Evolutionary conservation across 2,113 vertebrate genomes (phyloP).

Genomic region (Notothenia rossii): DNA sequence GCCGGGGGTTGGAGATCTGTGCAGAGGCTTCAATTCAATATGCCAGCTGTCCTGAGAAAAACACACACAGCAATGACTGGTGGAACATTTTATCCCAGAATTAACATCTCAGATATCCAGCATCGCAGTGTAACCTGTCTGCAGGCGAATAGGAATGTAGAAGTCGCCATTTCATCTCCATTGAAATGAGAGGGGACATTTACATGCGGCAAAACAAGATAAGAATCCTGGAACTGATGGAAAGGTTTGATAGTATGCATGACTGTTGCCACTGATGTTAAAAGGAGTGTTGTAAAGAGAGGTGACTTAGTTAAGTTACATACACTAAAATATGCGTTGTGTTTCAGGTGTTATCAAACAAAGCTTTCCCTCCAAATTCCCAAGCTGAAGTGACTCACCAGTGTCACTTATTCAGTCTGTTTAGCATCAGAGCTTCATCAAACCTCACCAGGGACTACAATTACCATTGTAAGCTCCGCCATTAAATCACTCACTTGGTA

Average conservation of each 20-base stretch:
- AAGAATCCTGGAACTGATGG: neutral
- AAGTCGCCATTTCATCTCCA: conserved; percentile 12
- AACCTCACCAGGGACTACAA: neutral
- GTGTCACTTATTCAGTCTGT: neutral
- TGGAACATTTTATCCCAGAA: conserved; percentile 59
- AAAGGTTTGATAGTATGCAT: neutral
- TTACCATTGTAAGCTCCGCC: neutral
- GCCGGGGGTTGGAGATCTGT: conserved; percentile 47
- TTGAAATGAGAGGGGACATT: neutral
- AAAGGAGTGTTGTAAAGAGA: neutral
- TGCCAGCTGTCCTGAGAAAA: conserved; percentile 73
- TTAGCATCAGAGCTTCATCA: neutral
- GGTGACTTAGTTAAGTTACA: neutral
- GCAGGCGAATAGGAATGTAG: neutral
- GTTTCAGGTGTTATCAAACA: no score
- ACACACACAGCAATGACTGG: conserved; percentile 58
- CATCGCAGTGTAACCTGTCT: conserved; percentile 40
- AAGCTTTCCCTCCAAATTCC: neutral
- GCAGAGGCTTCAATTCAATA: conserved; percentile 62
- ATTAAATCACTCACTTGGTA: neutral
- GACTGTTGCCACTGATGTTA: neutral
- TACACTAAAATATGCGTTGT: neutral
- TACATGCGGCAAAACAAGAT: neutral
- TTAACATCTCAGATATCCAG: conserved; percentile 51
- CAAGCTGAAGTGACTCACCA: neutral